Evolutionary conservation across 2,888 invertebrate species (phyloP).

Genomic region (Acronicta leporina): DNA sequence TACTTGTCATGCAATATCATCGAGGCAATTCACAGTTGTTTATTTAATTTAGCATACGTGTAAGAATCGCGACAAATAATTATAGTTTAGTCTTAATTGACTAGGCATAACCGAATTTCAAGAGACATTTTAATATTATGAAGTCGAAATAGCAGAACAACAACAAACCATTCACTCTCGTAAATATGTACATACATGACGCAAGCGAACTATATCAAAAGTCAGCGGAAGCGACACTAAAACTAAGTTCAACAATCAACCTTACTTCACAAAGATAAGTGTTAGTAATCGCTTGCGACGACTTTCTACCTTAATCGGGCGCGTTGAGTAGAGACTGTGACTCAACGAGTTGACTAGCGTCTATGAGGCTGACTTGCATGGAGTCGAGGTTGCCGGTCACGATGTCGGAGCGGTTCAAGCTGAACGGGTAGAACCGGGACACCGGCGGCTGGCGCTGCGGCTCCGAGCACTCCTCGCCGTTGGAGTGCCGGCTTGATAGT

Average conservation of each 20-base stretch:
- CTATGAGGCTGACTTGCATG: constrained; percentile 90
- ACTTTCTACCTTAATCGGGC: constrained; percentile 86
- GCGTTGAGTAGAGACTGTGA: constrained; percentile 92
- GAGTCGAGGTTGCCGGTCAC: constrained; percentile 65
- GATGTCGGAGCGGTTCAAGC: constrained; percentile 61
- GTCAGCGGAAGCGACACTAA: constrained; percentile 32
- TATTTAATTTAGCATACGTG: too few species aligned
- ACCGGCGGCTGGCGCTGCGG: constrained; percentile 58
- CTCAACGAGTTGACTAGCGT: constrained; percentile 90
- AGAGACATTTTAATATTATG: too few species aligned
- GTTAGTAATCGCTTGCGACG: constrained; percentile 38
- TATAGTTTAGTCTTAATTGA: too few species aligned
- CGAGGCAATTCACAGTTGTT: too few species aligned
- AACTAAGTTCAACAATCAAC: constrained; percentile 28
- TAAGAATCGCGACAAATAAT: too few species aligned
- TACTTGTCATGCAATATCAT: too few species aligned
- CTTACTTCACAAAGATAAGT: constrained; percentile 31
- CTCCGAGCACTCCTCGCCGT: constrained; percentile 54
- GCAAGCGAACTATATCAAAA: constrained; percentile 36
- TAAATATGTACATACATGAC: constrained; percentile 34
- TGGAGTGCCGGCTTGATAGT: constrained; percentile 69
- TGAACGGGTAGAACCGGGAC: constrained; percentile 84
- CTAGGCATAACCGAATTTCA: background rate
- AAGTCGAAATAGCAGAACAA: constrained; percentile 8
- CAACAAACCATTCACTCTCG: constrained; percentile 27